A percentile compares a stretch with the other conserved stretches of the same genome.
Evolutionary conservation across 2,113 vertebrate genomes (phyloP).

Genomic region (Nematolebias whitei): DNA sequence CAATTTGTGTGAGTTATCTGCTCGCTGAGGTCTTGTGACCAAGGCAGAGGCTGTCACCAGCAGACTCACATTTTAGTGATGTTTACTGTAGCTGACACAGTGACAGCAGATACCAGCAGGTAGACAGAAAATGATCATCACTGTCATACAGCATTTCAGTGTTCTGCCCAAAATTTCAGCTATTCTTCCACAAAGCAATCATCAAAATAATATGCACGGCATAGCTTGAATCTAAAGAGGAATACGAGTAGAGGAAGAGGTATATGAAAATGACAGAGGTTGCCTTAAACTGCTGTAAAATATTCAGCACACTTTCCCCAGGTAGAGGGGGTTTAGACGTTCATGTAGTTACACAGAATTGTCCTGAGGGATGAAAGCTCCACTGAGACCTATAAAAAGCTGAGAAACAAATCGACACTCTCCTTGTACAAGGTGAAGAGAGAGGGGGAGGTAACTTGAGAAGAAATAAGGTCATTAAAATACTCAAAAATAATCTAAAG

Average conservation of each 20-base stretch:
- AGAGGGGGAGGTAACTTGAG: neutral
- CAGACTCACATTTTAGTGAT: neutral
- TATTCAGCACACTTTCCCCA: constrained; percentile 36
- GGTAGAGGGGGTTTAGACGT: constrained; percentile 26
- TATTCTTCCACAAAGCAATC: constrained; percentile 28
- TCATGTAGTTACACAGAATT: constrained; percentile 20
- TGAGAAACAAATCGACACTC: constrained; percentile 18
- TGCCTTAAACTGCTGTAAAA: constrained; percentile 11
- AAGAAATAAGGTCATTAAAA: constrained; percentile 7
- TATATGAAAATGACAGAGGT: neutral
- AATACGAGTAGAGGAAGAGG: neutral
- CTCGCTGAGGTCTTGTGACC: constrained; percentile 10
- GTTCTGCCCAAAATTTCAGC: neutral
- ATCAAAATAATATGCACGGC: constrained; percentile 51
- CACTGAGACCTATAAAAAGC: constrained; percentile 8
- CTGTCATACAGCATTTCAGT: neutral
- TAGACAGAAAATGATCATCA: neutral
- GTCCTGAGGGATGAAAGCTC: constrained; percentile 30
- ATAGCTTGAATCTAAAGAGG: constrained; percentile 47
- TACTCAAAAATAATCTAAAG: neutral
- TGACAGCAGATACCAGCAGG: neutral
- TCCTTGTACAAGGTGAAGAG: constrained; percentile 6
- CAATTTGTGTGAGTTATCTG: constrained; percentile 14
- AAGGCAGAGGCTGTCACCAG: neutral
- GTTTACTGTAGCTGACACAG: neutral